These are phyloP conservation scores for Argentina silus DNA, from an alignment of 2,797 vertebrate genomes.

Conservation along the genomic window DNA sequence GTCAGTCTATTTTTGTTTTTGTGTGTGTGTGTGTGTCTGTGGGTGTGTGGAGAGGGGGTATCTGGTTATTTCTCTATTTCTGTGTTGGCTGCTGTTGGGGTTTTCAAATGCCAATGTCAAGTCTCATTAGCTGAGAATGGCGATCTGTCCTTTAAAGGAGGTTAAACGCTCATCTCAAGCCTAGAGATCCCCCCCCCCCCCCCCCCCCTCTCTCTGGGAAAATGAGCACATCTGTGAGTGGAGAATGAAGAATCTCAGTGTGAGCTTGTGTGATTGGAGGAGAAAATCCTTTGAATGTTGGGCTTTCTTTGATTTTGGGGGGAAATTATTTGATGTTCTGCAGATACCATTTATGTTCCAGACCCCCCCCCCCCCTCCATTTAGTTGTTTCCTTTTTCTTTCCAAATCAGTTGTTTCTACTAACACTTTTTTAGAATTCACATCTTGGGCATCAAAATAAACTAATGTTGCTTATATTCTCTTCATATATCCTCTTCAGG, in stretches of 20 bases:
- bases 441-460: conserved; percentile 36
- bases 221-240: conserved; percentile 26
- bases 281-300: conserved; percentile 72
- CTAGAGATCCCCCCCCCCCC: conserved; percentile 12
- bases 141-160: conserved; percentile 44
- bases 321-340: conserved; percentile 70
- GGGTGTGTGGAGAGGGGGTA: neutral
- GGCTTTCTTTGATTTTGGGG: conserved; percentile 64
- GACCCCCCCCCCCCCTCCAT: conserved; percentile 36
- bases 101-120: conserved; percentile 18
- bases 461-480: conserved; percentile 39
- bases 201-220: conserved; percentile 3
- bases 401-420: conserved; percentile 23
- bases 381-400: conserved; percentile 49
- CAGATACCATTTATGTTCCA: conserved; percentile 67
- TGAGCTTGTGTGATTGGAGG: conserved; percentile 52
- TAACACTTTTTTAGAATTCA: conserved; percentile 30
- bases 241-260: conserved; percentile 38
- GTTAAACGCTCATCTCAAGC: conserved; percentile 20
- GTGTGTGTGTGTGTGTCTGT: neutral
- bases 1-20: neutral
- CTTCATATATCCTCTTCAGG: conserved; percentile 45
- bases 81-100: conserved; percentile 15
- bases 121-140: conserved; percentile 12
- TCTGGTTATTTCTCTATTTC: neutral